Evolutionary conservation across 64 coral and sea anemone species (phyloP).

Genomic region (Pocillopora verrucosa): DNA sequence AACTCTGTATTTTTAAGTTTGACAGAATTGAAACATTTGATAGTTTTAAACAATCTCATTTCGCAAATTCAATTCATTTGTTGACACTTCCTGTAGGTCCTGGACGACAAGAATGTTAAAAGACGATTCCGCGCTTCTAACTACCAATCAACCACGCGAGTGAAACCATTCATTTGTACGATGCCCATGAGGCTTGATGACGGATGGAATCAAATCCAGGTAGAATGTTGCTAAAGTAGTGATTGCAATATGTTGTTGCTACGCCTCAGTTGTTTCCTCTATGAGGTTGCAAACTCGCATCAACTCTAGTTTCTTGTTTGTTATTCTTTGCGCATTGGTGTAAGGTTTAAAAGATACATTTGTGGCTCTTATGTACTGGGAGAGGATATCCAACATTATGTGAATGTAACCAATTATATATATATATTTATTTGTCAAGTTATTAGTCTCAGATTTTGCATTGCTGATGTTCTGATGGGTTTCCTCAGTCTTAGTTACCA

Average conservation of each 20-base stretch:
- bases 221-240: constrained; percentile 43
- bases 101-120: constrained; percentile 99
- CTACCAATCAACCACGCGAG: constrained; percentile 97
- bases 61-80: constrained; percentile 41
- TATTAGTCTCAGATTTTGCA: too few relatives aligned
- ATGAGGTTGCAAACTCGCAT: not conserved
- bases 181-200: constrained; percentile 99
- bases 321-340: not conserved
- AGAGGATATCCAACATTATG: too few relatives aligned
- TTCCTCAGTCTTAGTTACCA: too few relatives aligned
- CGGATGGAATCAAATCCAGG: constrained; percentile 99
- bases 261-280: not conserved
- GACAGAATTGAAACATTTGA: not conserved
- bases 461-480: too few relatives aligned
- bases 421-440: too few relatives aligned
- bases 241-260: not conserved
- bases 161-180: constrained; percentile 99
- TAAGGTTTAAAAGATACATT: too few relatives aligned
- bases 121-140: constrained; percentile 97
- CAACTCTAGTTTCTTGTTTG: not conserved
- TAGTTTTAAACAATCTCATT: not conserved
- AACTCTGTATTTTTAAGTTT: not conserved
- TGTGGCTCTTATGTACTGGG: too few relatives aligned
- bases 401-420: too few relatives aligned
- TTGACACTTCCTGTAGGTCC: constrained; percentile 95